Conservation (phyloP, 1,140 invertebrate genomes). For the Drosophila obscura region DNA sequence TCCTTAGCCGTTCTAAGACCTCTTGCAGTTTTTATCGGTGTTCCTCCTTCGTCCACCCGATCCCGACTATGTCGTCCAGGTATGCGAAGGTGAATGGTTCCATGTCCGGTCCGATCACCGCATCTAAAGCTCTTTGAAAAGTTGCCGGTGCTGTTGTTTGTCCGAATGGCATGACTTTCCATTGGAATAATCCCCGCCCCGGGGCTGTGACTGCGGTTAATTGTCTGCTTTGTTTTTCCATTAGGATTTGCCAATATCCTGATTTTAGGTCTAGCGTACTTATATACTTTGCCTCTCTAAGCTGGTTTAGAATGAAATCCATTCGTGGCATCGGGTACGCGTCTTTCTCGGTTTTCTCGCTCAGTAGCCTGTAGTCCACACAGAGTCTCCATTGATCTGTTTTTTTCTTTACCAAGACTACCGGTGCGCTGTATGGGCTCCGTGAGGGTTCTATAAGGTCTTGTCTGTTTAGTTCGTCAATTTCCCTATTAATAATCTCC, state of each 20-base stretch:
- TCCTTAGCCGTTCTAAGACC: too few species aligned
- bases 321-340: constrained; percentile 1
- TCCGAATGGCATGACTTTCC: neutral
- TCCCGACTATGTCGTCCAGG: neutral
- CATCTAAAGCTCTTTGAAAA: neutral
- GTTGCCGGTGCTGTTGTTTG: neutral
- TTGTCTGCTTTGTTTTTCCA: neutral
- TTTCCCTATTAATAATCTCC: neutral
- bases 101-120: neutral
- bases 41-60: neutral
- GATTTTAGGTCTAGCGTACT: neutral
- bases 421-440: constrained; percentile 3
- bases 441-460: neutral
- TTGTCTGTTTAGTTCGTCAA: neutral
- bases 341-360: neutral
- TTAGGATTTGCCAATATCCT: constrained; percentile 3
- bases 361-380: neutral
- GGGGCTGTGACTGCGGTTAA: too few species aligned
- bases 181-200: neutral
- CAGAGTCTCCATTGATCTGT: constrained; percentile 1
- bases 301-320: neutral
- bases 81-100: neutral
- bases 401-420: constrained; percentile 1
- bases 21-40: too few species aligned
- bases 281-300: neutral